Evolutionary conservation across 2,797 vertebrate genomes (phyloP).

Genomic region (Hapalemur alaotrensis): DNA sequence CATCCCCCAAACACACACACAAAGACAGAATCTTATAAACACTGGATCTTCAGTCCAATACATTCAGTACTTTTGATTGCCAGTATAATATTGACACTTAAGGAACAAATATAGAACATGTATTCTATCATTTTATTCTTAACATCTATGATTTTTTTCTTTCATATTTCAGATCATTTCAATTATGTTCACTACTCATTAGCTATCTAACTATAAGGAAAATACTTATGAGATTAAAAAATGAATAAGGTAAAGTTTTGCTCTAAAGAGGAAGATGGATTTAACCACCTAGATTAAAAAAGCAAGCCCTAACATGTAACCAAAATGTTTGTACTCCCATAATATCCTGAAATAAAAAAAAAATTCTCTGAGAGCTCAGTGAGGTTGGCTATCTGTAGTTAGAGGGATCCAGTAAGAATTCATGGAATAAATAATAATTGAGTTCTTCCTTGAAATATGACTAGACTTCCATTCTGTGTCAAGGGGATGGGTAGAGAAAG

Average conservation of each 20-base stretch:
- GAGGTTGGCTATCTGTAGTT: not conserved
- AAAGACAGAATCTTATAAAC: not conserved
- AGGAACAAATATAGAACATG: not conserved
- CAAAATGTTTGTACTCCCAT: too few relatives aligned
- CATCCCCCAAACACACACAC: too few relatives aligned
- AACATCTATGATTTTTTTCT: not conserved
- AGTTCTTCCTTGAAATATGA: not conserved
- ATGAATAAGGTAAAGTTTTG: not conserved
- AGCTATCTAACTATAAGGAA: not conserved
- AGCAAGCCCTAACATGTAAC: not conserved
- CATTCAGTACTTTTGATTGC: not conserved
- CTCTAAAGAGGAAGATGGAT: not conserved
- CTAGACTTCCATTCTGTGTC: not conserved
- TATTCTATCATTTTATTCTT: not conserved
- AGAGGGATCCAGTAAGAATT: not conserved
- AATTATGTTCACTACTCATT: not conserved
- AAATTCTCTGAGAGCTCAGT: not conserved
- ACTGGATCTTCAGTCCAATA: not conserved
- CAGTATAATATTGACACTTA: not conserved
- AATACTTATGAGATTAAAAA: not conserved
- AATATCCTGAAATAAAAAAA: not conserved
- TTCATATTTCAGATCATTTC: not conserved
- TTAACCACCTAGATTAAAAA: not conserved
- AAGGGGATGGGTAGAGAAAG: not conserved
- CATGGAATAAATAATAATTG: not conserved